phyloP scores from a whole-genome alignment of 2,888 invertebrate genomes.

The Lagria hirta region DNA sequence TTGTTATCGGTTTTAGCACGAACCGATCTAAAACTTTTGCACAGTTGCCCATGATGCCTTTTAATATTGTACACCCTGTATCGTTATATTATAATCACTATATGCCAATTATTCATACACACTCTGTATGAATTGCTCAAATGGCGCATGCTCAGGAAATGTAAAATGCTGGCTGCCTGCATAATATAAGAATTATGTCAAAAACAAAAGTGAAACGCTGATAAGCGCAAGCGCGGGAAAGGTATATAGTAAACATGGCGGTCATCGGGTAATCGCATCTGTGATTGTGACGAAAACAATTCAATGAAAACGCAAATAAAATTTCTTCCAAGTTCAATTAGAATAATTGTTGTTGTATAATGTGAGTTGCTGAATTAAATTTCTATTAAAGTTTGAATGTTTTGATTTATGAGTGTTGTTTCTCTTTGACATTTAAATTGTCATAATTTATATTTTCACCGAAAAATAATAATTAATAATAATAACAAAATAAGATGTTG shows the following conservation, averaged over 20 bases:
- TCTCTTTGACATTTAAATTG: slow-evolving; percentile 31
- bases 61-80: too few relatives aligned
- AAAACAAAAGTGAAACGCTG: slow-evolving; percentile 7
- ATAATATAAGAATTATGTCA: too few relatives aligned
- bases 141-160: too few relatives aligned
- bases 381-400: slow-evolving; percentile 26
- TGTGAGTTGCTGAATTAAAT: slow-evolving; percentile 32
- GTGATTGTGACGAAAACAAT: slow-evolving; percentile 39
- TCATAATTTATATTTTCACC: slow-evolving; percentile 15
- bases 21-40: too few relatives aligned
- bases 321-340: slow-evolving; percentile 29
- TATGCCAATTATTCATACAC: too few relatives aligned
- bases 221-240: slow-evolving; percentile 20
- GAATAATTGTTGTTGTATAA: slow-evolving; percentile 32
- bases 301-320: slow-evolving; percentile 33
- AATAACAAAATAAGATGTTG: too few relatives aligned
- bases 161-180: too few relatives aligned
- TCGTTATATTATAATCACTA: too few relatives aligned
- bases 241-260: slow-evolving; percentile 40
- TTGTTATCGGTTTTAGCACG: too few relatives aligned
- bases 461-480: slow-evolving; percentile 5
- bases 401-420: slow-evolving; percentile 12
- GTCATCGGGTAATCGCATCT: slow-evolving; percentile 30
- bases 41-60: too few relatives aligned
- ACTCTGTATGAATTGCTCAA: too few relatives aligned